phyloP scores from a whole-genome alignment of 2,888 invertebrate species.

The Calameuta filiformis region DNA sequence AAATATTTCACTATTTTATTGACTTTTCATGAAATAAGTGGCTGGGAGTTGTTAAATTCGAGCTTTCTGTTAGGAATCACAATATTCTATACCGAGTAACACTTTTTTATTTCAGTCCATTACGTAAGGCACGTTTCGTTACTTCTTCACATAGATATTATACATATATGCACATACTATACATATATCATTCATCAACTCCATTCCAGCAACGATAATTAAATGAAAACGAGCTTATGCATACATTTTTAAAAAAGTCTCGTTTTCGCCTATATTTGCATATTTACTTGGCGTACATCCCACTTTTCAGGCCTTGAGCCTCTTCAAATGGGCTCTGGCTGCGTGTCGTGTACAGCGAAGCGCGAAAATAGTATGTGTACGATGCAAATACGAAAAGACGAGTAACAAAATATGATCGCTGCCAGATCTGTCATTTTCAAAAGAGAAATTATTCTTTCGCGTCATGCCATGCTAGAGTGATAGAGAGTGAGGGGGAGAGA shows the following conservation, averaged over 20 bases:
- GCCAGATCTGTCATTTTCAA: background rate
- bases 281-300: background rate
- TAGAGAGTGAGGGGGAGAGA: background rate
- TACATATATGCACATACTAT: background rate
- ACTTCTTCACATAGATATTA: background rate
- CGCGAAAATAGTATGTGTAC: background rate
- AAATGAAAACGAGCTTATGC: background rate
- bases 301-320: background rate
- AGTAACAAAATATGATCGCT: background rate
- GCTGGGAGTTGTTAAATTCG: no score
- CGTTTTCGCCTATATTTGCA: background rate
- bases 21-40: background rate
- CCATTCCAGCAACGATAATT: background rate
- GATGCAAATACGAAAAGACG: background rate
- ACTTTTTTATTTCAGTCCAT: background rate
- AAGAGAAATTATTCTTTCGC: background rate
- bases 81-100: background rate
- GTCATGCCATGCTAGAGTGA: background rate
- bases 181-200: background rate
- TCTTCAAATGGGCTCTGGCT: background rate
- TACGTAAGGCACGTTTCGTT: background rate
- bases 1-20: background rate
- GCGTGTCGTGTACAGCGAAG: background rate
- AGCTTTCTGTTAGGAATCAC: no score
- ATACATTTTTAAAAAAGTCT: background rate